phyloP scores from a whole-genome alignment of 2,797 vertebrate species.

The Diglossa cyanea region DNA sequence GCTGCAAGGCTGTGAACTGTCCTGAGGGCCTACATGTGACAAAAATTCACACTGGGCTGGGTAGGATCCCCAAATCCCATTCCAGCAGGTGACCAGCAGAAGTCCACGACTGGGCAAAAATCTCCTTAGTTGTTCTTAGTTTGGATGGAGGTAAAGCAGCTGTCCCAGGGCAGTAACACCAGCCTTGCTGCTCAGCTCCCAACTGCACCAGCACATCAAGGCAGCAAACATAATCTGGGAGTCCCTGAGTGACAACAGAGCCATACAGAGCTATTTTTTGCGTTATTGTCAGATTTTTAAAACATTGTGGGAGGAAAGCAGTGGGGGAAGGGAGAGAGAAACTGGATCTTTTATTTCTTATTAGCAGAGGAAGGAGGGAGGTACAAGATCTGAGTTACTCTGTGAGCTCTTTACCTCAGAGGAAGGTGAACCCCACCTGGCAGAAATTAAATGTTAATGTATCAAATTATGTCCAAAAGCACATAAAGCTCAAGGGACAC shows the following conservation, averaged over 20 bases:
- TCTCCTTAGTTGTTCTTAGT: neutral
- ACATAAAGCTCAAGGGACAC: neutral
- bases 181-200: neutral
- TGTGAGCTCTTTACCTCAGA: neutral
- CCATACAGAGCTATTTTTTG: neutral
- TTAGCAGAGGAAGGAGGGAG: neutral
- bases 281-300: slow-evolving; percentile 15
- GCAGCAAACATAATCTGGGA: neutral
- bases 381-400: neutral
- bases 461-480: slow-evolving; percentile 29
- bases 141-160: neutral
- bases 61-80: neutral
- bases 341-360: slow-evolving; percentile 10
- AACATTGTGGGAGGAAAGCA: neutral
- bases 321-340: slow-evolving; percentile 19
- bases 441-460: slow-evolving; percentile 52
- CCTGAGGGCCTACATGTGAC: neutral
- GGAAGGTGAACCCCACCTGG: slow-evolving; percentile 15
- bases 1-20: neutral
- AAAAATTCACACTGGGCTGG: neutral
- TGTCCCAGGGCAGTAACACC: neutral
- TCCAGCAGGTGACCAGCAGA: neutral
- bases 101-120: neutral
- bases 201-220: neutral
- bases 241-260: neutral